These are phyloP conservation scores for Suncus etruscus DNA, from an alignment of 2,113 vertebrate genomes.

Conservation along the genomic window DNA sequence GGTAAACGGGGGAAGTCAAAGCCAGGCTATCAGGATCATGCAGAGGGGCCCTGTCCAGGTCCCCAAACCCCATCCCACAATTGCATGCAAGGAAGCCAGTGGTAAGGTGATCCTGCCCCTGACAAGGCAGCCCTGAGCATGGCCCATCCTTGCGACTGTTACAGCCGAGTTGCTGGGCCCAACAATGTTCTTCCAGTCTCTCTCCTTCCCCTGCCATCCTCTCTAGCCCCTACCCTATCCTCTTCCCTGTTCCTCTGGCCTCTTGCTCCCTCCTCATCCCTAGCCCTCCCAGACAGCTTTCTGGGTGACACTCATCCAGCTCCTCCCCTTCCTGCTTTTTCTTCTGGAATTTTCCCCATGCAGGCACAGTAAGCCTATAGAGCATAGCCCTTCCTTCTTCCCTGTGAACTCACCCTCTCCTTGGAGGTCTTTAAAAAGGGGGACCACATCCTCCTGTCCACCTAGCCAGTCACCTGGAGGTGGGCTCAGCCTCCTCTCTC, in stretches of 20 bases:
- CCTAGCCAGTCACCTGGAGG: not conserved
- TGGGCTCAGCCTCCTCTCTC: not conserved
- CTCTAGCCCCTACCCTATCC: not conserved
- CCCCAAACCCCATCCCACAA: not conserved
- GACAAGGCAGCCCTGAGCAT: not conserved
- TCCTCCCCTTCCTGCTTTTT: not conserved
- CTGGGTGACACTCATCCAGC: not conserved
- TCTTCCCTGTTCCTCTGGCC: too few relatives aligned
- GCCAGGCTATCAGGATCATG: not conserved
- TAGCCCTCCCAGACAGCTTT: not conserved
- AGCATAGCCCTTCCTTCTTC: not conserved
- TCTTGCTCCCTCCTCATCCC: too few relatives aligned
- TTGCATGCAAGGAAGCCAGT: too few relatives aligned
- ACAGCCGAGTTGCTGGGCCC: not conserved
- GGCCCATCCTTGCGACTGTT: not conserved
- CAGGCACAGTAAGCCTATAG: too few relatives aligned
- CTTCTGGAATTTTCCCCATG: not conserved
- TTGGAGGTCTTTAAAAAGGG: not conserved
- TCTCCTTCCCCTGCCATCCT: not conserved
- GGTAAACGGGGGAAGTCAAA: not conserved
- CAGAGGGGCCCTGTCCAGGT: accelerated
- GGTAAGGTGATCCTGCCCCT: not conserved
- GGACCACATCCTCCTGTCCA: not conserved
- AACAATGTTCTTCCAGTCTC: not conserved
- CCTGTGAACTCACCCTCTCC: not conserved